A percentile compares a stretch with the other conserved stretches of the same genome.
These are phyloP conservation scores for Anguilla pacifica DNA, from an alignment of 2,797 vertebrate genomes.

Conservation along the genomic window DNA sequence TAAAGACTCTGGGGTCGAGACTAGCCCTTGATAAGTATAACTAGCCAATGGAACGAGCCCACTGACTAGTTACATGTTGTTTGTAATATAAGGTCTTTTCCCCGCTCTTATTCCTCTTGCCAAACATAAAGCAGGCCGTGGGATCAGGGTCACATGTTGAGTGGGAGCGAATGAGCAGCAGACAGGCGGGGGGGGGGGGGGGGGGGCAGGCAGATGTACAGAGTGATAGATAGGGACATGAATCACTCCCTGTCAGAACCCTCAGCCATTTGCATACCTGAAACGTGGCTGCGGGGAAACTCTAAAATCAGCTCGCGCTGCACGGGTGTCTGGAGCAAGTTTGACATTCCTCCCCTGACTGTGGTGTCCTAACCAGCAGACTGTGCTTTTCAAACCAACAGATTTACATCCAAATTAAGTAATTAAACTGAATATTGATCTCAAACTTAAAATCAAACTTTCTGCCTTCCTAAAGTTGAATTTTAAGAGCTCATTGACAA, in stretches of 20 bases:
- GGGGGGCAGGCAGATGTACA: conserved; percentile 79
- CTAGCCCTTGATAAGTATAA: neutral
- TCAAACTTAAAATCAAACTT: neutral
- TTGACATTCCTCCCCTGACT: neutral
- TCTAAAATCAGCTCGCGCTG: neutral
- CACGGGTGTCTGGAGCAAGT: conserved; percentile 56
- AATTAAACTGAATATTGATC: neutral
- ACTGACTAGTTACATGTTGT: neutral
- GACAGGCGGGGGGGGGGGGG: conserved; percentile 63
- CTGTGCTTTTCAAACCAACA: neutral
- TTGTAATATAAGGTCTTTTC: neutral
- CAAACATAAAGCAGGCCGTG: neutral
- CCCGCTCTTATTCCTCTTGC: neutral
- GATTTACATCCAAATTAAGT: neutral
- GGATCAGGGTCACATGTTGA: conserved; percentile 40
- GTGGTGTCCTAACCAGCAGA: neutral
- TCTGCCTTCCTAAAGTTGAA: neutral
- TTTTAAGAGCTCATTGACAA: neutral
- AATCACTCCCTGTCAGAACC: conserved; percentile 75
- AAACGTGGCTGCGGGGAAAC: conserved; percentile 72
- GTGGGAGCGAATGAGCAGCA: conserved; percentile 73
- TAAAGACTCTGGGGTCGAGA: neutral
- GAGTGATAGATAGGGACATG: conserved; percentile 81
- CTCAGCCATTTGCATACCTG: conserved; percentile 79
- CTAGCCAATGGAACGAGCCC: neutral